Evolutionary conservation across 2,888 invertebrate genomes (phyloP).

Genomic region (Agrochola lychnidis): DNA sequence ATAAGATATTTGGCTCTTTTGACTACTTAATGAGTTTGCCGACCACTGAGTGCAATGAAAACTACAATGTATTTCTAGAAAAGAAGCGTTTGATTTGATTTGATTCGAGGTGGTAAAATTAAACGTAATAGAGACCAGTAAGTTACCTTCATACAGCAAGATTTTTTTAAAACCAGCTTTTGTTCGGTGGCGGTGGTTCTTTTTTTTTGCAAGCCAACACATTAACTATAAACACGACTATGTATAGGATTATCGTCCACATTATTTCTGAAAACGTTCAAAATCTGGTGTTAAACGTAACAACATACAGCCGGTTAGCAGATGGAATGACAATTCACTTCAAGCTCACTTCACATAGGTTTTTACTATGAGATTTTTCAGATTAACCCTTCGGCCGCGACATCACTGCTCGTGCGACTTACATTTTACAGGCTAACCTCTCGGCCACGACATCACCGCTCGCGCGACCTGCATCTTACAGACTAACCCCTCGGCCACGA

Average conservation of each 20-base stretch:
- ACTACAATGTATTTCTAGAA: background rate
- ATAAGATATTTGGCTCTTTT: no score
- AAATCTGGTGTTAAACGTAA: background rate
- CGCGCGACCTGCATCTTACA: no score
- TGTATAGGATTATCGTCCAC: constrained; percentile 2
- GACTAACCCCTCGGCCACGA: no score
- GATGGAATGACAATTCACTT: background rate
- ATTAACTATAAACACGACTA: constrained; percentile 10
- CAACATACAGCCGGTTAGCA: background rate
- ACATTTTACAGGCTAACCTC: no score
- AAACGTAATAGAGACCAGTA: background rate
- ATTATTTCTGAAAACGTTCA: constrained; percentile 32
- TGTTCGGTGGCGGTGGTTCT: no score
- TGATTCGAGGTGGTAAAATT: background rate
- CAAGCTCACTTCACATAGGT: background rate
- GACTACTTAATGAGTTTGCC: no score
- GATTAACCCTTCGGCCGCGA: no score
- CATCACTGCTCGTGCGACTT: no score
- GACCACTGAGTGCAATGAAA: background rate
- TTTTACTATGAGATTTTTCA: background rate
- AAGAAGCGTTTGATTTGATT: background rate
- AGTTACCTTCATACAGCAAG: constrained; percentile 19
- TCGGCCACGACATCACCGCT: no score
- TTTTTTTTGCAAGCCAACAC: constrained; percentile 39
- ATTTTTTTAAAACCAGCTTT: no score